Evolutionary conservation across 2,113 vertebrate species (phyloP).

Genomic region (Pangasianodon hypophthalmus): DNA sequence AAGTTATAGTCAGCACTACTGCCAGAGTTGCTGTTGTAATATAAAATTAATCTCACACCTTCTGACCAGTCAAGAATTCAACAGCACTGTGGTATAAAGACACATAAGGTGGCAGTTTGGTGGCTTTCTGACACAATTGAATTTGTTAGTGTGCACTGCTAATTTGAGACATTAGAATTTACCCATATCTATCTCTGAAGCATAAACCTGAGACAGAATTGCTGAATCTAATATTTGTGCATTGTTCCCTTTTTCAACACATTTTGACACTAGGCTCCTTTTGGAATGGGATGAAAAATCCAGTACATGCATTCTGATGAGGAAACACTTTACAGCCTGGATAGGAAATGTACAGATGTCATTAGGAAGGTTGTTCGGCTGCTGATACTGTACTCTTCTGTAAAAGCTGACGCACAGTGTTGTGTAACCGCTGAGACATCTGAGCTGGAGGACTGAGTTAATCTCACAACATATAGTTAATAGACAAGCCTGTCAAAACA

Average conservation of each 20-base stretch:
- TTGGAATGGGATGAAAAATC: neutral
- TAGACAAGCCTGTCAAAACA: conserved; percentile 48
- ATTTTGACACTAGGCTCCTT: neutral
- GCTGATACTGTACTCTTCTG: neutral
- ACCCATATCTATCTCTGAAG: neutral
- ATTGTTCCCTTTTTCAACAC: neutral
- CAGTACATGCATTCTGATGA: neutral
- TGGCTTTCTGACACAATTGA: neutral
- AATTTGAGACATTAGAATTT: neutral
- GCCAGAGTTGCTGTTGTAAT: neutral
- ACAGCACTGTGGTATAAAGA: neutral
- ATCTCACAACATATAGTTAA: conserved; percentile 33
- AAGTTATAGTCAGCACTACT: neutral
- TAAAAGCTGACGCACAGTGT: neutral
- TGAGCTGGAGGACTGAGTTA: conserved; percentile 37
- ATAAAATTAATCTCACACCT: neutral
- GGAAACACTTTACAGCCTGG: neutral
- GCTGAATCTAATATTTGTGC: neutral
- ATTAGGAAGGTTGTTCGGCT: neutral
- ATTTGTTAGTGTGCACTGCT: neutral
- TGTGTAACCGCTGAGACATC: conserved; percentile 6
- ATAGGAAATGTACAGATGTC: neutral
- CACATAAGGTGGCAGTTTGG: neutral
- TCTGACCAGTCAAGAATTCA: neutral
- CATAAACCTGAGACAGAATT: neutral